phyloP scores from a whole-genome alignment of 2,888 invertebrate species.

The Aquatica leii region DNA sequence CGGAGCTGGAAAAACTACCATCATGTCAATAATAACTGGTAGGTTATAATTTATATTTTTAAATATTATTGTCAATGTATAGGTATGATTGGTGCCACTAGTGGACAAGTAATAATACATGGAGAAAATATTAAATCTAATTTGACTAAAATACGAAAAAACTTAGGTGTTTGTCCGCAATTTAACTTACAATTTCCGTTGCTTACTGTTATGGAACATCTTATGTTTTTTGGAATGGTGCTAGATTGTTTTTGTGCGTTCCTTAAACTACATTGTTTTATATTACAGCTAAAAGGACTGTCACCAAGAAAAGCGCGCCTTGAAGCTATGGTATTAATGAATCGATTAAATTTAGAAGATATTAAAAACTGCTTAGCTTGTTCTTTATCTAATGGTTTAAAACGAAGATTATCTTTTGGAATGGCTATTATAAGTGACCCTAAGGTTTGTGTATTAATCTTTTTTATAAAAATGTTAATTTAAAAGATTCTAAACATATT shows the following conservation, averaged over 20 bases:
- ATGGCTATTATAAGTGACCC: conserved; percentile 86
- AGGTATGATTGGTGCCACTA: conserved; percentile 77
- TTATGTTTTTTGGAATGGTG: no score
- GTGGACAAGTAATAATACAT: conserved; percentile 75
- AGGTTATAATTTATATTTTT: no score
- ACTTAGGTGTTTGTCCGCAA: conserved; percentile 91
- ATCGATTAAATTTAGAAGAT: conserved; percentile 66
- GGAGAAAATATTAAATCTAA: conserved; percentile 75
- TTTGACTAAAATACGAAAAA: conserved; percentile 71
- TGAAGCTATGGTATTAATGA: conserved; percentile 67
- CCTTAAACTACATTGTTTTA: conserved; percentile 1
- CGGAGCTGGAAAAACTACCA: conserved; percentile 65
- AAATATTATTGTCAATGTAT: conserved; percentile 47
- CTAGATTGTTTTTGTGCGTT: neutral
- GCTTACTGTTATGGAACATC: no score
- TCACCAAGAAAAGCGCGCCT: conserved; percentile 56
- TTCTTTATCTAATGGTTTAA: conserved; percentile 90
- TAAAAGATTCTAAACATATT: no score
- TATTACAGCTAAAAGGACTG: conserved; percentile 69
- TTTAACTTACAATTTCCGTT: no score
- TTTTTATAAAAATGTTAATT: neutral
- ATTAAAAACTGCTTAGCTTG: conserved; percentile 69
- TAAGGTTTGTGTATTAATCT: conserved; percentile 50
- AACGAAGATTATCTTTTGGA: conserved; percentile 85
- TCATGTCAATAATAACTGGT: conserved; percentile 75